A percentile compares a stretch with the other conserved stretches of the same genome.
These are phyloP conservation scores for Microcebus ravelobensis DNA, from an alignment of 2,113 vertebrate species.

Conservation along the genomic window DNA sequence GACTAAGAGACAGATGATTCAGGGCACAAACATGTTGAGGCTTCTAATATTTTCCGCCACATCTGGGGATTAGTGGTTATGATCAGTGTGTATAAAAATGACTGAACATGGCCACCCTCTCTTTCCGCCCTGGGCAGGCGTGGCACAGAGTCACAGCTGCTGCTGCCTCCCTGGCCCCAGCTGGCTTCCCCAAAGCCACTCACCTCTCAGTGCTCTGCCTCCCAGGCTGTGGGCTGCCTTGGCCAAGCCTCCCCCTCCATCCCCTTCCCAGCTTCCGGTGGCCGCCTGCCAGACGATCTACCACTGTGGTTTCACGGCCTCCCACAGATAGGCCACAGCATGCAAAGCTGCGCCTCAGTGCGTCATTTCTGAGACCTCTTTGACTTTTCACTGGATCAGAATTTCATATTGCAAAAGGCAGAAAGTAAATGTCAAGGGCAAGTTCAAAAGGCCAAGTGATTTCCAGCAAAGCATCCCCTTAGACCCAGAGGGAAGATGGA, in stretches of 20 bases:
- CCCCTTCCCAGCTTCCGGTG: background rate
- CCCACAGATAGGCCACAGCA: constrained; percentile 64
- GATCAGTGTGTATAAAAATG: background rate
- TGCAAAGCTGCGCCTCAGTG: constrained; percentile 20
- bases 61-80: background rate
- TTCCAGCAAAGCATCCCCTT: constrained; percentile 48
- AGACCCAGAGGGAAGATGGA: background rate
- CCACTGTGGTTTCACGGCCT: constrained; percentile 57
- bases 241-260: background rate
- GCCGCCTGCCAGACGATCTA: constrained; percentile 69
- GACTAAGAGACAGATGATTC: background rate
- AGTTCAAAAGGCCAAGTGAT: constrained; percentile 64
- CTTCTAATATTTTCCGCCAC: background rate
- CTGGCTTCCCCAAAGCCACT: background rate
- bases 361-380: constrained; percentile 71
- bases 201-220: background rate
- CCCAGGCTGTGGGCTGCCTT: background rate
- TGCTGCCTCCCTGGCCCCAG: background rate
- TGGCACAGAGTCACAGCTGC: no score
- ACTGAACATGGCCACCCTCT: background rate
- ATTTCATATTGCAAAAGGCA: constrained; percentile 63
- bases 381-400: constrained; percentile 71
- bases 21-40: background rate
- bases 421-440: constrained; percentile 52
- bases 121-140: background rate